Conservation (phyloP, 1,140 invertebrate species). For the Oreohelix idahoensis region DNA sequence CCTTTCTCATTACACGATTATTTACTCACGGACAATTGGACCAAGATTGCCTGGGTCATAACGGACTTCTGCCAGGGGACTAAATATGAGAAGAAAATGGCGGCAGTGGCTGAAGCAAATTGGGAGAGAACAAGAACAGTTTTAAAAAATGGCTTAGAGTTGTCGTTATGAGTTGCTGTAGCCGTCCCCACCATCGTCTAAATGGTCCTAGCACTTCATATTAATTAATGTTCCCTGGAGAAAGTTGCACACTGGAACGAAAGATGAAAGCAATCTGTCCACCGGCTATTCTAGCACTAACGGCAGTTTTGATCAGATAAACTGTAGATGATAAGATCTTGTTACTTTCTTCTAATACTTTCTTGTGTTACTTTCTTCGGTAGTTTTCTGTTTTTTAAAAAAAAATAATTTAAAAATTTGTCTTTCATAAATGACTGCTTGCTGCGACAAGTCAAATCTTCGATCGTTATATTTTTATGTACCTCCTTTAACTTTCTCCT, state of each 20-base stretch:
- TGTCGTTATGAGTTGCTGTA: background rate
- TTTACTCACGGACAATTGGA: slow-evolving; percentile 26
- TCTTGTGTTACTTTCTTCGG: too few species aligned
- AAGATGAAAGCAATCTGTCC: background rate
- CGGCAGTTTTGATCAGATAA: too few species aligned
- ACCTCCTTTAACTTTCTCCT: too few species aligned
- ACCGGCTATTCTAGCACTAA: too few species aligned
- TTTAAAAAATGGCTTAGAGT: background rate
- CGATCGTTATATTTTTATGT: too few species aligned
- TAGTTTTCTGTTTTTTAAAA: too few species aligned
- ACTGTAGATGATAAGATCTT: too few species aligned
- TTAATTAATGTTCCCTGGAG: background rate
- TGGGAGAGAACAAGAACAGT: background rate
- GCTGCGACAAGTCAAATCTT: too few species aligned
- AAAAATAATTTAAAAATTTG: too few species aligned
- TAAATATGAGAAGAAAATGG: background rate
- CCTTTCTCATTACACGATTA: slow-evolving; percentile 34
- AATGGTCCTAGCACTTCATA: background rate
- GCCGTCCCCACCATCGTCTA: background rate
- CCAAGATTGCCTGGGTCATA: slow-evolving; percentile 22
- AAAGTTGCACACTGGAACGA: background rate
- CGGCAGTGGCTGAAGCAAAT: background rate
- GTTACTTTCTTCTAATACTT: too few species aligned
- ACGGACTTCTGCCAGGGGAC: background rate
- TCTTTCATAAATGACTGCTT: too few species aligned